phyloP scores from a whole-genome alignment of 2,113 vertebrate genomes.

The Phrynosoma blainvillii region DNA sequence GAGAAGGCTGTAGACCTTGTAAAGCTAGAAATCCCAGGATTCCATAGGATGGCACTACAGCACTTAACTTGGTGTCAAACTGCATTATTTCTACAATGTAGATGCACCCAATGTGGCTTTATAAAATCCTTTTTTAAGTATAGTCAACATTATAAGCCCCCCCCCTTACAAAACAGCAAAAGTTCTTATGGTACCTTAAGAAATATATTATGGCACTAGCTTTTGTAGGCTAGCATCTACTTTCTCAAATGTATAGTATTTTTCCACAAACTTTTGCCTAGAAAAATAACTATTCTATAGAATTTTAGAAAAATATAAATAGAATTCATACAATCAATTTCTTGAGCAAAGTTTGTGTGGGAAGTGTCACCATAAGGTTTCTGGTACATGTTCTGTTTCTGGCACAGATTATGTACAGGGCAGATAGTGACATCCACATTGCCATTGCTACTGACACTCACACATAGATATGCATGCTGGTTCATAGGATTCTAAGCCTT shows the following conservation, averaged over 20 bases:
- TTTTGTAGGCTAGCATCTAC: neutral
- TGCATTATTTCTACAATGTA: no score
- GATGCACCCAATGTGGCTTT: no score
- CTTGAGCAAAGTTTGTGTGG: neutral
- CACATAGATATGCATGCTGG: neutral
- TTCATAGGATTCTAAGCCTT: neutral
- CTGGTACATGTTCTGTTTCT: neutral
- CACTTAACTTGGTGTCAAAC: no score
- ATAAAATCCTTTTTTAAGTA: no score
- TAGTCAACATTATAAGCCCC: neutral
- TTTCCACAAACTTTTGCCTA: neutral
- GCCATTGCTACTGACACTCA: neutral
- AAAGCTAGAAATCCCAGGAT: no score
- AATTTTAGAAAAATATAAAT: neutral
- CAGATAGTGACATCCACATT: no score
- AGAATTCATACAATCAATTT: neutral
- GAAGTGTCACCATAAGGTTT: neutral
- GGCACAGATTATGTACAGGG: neutral
- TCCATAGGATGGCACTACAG: no score
- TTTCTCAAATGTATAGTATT: neutral
- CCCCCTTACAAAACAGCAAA: neutral
- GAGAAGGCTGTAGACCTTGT: no score
- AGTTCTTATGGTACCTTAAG: neutral
- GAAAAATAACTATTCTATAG: neutral
- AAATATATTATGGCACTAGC: neutral